Conservation (phyloP, 2,797 vertebrate species). For the Trachurus trachurus region DNA sequence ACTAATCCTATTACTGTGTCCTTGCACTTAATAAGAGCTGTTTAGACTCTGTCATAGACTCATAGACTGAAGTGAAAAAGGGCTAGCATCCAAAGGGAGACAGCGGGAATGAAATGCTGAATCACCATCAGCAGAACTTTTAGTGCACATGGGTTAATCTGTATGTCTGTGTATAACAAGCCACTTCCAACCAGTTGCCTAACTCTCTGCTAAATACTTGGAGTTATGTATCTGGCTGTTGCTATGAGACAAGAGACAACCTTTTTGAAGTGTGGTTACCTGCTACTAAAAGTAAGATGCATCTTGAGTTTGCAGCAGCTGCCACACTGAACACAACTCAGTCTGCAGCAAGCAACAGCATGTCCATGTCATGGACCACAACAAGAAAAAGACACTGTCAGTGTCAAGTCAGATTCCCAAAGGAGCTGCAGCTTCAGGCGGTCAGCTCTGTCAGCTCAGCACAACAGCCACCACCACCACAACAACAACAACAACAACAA, state of each 20-base stretch:
- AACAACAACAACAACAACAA: not conserved
- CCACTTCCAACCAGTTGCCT: not conserved
- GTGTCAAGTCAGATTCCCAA: conserved; percentile 38
- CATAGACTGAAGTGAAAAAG: conserved; percentile 21
- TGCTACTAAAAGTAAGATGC: conserved; percentile 33
- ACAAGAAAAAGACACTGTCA: conserved; percentile 22
- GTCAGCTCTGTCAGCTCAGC: conserved; percentile 31
- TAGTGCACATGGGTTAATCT: not conserved
- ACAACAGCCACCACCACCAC: conserved; percentile 43
- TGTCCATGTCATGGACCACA: conserved; percentile 12
- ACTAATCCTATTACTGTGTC: conserved; percentile 87
- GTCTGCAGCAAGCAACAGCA: conserved; percentile 23
- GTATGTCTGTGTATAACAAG: conserved; percentile 48
- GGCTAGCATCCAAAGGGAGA: conserved; percentile 43
- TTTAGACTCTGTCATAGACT: conserved; percentile 67
- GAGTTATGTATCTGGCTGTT: conserved; percentile 34
- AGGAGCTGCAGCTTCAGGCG: conserved; percentile 31
- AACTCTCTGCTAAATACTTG: conserved; percentile 3
- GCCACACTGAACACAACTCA: not conserved
- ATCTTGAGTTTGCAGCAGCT: conserved; percentile 33
- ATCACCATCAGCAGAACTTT: conserved; percentile 34
- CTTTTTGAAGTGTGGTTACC: conserved; percentile 9
- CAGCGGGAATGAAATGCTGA: conserved; percentile 55
- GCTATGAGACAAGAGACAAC: conserved; percentile 51
- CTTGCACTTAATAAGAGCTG: conserved; percentile 81